Evolutionary conservation across 2,888 invertebrate genomes (phyloP), one percentile per base, ranked within the genome.

Genomic region (Pollenia griseotomentosa): DNA sequence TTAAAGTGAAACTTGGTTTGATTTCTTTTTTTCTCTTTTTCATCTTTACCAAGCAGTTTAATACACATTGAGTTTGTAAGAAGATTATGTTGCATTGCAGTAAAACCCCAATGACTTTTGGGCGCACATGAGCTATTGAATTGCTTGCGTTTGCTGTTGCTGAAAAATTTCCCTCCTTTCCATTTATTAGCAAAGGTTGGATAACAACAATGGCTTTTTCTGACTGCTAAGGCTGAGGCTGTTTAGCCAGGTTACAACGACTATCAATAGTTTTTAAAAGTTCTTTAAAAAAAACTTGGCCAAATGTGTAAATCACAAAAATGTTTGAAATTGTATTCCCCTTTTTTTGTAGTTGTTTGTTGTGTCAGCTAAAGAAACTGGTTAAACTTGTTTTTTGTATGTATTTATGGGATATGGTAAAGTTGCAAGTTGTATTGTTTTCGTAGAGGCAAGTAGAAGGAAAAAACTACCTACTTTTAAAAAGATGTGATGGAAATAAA

Each of bases 11-110:
- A 78, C 33, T 44, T 63, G 46, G 61, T 83, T 51, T 73, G 65
- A 73, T 68, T 59, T 68, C 59, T 46, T 63, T 65, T 63, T 55
- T 19, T 42, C 40, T 12, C 10, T 23, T 14, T 65, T 57, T 57
- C 12, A 40, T 51, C 23, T 61, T 68, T 61, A 14, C 48, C 12
- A 23, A 51, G 42, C 55, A 33, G 33, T 33, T 33, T 33, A 33
- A 33, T 48, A 19, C 9, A 51, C 8, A 51, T 51, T 77, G 51
- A 71, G 61, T 74, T 68, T 70, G 46, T 65, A 59, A 74, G 65
- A 66, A 79, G 70, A 75, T 86, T 75, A 82, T 71, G 75, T 83
- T 71, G 79, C 75, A 86, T 80, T 80, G 65, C 79, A 65, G 51
- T 75, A 71, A 33, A 86, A 55, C 70, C 75, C 68, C 65, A 51